phyloP scores from a whole-genome alignment of 2,797 vertebrate genomes.

The Nannoperca australis region DNA sequence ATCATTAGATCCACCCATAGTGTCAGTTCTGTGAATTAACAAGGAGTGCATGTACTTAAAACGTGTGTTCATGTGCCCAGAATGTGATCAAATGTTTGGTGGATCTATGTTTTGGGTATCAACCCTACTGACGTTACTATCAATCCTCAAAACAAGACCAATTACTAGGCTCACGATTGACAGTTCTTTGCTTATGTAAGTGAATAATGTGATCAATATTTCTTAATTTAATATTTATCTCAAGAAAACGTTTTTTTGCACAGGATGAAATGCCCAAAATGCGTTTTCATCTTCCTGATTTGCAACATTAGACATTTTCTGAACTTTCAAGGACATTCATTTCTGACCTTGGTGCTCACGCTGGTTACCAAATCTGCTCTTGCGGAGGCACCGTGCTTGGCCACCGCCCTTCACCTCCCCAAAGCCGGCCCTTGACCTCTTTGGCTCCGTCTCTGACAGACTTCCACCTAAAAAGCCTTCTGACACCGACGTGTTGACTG shows the following conservation, averaged over 20 bases:
- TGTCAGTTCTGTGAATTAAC: not conserved
- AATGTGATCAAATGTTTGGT: not conserved
- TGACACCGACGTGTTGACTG: constrained; percentile 45
- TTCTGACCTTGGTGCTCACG: not conserved
- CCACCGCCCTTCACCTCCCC: constrained; percentile 33
- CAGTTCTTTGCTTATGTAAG: not conserved
- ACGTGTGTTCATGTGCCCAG: not conserved
- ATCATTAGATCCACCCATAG: no score
- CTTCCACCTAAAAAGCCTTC: constrained; percentile 57
- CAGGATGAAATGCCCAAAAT: not conserved
- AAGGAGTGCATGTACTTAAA: no score
- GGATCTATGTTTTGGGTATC: not conserved
- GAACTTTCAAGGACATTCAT: constrained; percentile 13
- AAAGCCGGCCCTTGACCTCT: constrained; percentile 57
- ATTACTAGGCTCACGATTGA: not conserved
- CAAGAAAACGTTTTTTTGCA: not conserved
- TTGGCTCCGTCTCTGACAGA: constrained; percentile 33
- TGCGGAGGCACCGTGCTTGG: constrained; percentile 3
- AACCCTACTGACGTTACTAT: not conserved
- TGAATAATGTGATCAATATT: not conserved
- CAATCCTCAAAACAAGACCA: not conserved
- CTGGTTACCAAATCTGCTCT: constrained; percentile 13
- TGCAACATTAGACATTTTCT: constrained; percentile 11
- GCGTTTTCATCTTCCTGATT: not conserved
- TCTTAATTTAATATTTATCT: not conserved